Evolutionary conservation across 1,140 invertebrate species (phyloP).

Genomic region (Drosophila miranda): DNA sequence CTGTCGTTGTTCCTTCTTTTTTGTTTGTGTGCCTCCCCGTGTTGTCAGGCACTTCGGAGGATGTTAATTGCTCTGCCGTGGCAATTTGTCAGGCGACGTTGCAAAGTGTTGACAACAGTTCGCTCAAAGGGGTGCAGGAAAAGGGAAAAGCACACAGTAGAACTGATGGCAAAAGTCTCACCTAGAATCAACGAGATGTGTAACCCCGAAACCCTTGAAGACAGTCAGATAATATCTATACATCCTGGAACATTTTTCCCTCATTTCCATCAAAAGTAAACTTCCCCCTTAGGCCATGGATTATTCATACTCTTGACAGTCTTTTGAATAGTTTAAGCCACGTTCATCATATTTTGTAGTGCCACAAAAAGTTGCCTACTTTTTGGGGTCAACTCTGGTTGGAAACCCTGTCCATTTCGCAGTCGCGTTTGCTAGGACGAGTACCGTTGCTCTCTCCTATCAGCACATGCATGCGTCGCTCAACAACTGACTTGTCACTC

Average conservation of each 20-base stretch:
- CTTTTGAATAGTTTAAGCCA: slow-evolving; percentile 8
- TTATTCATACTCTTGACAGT: slow-evolving; percentile 1
- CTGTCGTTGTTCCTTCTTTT: slow-evolving; percentile 17
- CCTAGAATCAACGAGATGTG: no score
- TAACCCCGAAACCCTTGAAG: no score
- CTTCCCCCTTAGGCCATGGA: background rate
- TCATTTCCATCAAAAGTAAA: no score
- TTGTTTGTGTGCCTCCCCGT: slow-evolving; percentile 12
- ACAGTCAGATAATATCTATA: no score
- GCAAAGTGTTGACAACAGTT: slow-evolving; percentile 22
- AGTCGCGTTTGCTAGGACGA: background rate
- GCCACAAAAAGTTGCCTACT: background rate
- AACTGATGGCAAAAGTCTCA: no score
- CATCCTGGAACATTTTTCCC: background rate
- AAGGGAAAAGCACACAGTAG: background rate
- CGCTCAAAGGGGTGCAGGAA: background rate
- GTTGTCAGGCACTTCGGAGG: slow-evolving; percentile 22
- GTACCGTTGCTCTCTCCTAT: no score
- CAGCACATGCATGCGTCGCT: slow-evolving; percentile 14
- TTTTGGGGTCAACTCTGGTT: slow-evolving; percentile 2
- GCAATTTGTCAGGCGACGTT: slow-evolving; percentile 52
- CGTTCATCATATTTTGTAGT: slow-evolving; percentile 4
- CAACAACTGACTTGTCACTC: slow-evolving; percentile 15
- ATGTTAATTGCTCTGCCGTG: slow-evolving; percentile 66
- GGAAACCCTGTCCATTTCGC: background rate